Base-by-base conservation (phyloP, 2,888 invertebrate species). In the Drosophila nr. fundita region DNA sequence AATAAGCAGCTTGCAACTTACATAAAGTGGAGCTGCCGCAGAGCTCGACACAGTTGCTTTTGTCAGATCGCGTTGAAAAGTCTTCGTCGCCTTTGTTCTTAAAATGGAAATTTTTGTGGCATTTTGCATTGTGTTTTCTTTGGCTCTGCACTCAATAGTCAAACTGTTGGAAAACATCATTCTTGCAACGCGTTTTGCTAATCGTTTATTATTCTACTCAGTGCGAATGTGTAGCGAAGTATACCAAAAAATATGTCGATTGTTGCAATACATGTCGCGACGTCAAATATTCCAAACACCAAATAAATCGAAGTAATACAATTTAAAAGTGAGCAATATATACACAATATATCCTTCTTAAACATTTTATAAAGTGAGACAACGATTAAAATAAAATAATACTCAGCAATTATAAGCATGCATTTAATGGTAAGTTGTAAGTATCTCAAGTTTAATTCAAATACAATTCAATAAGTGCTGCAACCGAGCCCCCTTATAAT, bases 71-170 rank as follows among this genome's bases (percentile, higher is more conserved):
- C 0, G 1, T 57, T 21, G 15, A 21, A 13, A 40, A 57, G 49
- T 42, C n/a, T n/a, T 30, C 15, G 34, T n/a, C 13, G 8, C 13
- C 13, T 54, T 13, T 27, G 7, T 27, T 13, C 7, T 5, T 8
- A 48, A 45, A 32, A 77, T 78, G 75, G 30, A 63, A 10, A 7
- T 49, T 2, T 60, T 60, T 24, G 18, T 58, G 8, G 0, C 4
- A 13, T 0, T 52, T 29, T 62, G 11, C 10, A 34, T 73, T 53
- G 0, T 68, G 10, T 1, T 40, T 32, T 42, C 21, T 5, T 27
- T 78, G n/a, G 0, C 29, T 5, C 40, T 78, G 0, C 21, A 62
- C 1, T 7, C 11, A 0, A 29, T 7, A 2, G 40, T 54, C 0
- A 49, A 30, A 15, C 13, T 73, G 1, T 18, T 62, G 5, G 15